These are phyloP conservation scores for Solea senegalensis DNA, from an alignment of 2,113 vertebrate genomes.

Conservation along the genomic window DNA sequence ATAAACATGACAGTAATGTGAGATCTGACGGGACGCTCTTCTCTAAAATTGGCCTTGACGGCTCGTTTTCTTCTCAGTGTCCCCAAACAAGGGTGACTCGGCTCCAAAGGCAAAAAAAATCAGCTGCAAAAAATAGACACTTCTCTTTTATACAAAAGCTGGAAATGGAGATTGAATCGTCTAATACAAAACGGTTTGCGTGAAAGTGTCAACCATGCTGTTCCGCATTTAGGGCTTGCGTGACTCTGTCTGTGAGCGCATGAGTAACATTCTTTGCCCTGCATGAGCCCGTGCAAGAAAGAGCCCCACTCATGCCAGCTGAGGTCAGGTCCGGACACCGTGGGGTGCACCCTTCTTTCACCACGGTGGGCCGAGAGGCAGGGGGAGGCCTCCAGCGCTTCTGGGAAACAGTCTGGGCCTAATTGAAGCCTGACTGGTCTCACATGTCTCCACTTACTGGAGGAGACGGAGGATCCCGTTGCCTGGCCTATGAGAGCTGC, in stretches of 20 bases:
- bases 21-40: background rate
- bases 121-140: background rate
- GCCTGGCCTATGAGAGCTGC: slow-evolving; percentile 52
- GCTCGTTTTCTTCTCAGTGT: background rate
- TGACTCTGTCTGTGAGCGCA: slow-evolving; percentile 8
- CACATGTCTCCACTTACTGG: slow-evolving; percentile 78
- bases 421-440: slow-evolving; percentile 72
- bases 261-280: slow-evolving; percentile 42
- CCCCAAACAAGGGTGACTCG: background rate
- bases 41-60: background rate
- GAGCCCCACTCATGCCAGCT: slow-evolving; percentile 43
- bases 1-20: slow-evolving; percentile 1
- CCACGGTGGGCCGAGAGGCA: slow-evolving; percentile 56
- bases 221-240: slow-evolving; percentile 19
- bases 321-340: slow-evolving; percentile 65
- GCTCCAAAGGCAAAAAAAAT: background rate
- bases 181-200: background rate
- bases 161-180: background rate
- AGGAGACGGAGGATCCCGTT: slow-evolving; percentile 61
- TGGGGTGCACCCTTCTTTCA: slow-evolving; percentile 60
- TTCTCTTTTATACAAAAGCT: background rate
- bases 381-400: slow-evolving; percentile 63
- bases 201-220: background rate
- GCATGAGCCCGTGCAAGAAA: slow-evolving; percentile 24
- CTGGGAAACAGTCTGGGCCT: slow-evolving; percentile 76